A percentile compares a stretch with the other conserved stretches of the same genome.
These are phyloP conservation scores for Branchinecta sandiegonensis DNA, from an alignment of 2,888 invertebrate species.

Conservation along the genomic window DNA sequence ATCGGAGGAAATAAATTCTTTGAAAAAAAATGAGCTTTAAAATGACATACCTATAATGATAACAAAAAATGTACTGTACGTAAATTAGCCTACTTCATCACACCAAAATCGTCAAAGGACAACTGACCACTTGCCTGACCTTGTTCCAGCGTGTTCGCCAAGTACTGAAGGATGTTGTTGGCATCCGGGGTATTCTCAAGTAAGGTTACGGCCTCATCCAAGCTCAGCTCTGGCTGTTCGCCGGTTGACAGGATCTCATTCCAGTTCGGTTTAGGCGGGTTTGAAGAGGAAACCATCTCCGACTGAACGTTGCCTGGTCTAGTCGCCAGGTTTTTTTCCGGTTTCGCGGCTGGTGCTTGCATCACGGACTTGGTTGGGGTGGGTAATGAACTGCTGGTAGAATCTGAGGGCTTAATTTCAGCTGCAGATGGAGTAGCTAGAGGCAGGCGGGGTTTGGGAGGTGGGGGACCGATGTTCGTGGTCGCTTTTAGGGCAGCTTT, in stretches of 20 bases:
- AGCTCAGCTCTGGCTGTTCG: not conserved
- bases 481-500: not conserved
- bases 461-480: not conserved
- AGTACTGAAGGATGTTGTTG: slow-evolving; percentile 13
- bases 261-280: not conserved
- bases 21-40: no score
- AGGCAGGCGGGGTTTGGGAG: slow-evolving; percentile 1
- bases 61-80: not conserved
- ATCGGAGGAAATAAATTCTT: no score
- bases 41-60: not conserved
- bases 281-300: not conserved
- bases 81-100: not conserved
- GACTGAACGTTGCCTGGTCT: not conserved
- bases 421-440: not conserved
- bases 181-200: not conserved
- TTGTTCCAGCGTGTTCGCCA: slow-evolving; percentile 1
- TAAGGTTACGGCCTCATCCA: not conserved
- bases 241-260: not conserved
- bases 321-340: not conserved
- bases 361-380: not conserved
- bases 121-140: not conserved
- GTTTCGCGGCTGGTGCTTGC: not conserved
- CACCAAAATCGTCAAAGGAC: slow-evolving; percentile 1
- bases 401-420: not conserved
- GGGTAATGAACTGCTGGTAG: not conserved